phyloP scores from a whole-genome alignment of 2,888 invertebrate genomes.

The Cephus runcator region DNA sequence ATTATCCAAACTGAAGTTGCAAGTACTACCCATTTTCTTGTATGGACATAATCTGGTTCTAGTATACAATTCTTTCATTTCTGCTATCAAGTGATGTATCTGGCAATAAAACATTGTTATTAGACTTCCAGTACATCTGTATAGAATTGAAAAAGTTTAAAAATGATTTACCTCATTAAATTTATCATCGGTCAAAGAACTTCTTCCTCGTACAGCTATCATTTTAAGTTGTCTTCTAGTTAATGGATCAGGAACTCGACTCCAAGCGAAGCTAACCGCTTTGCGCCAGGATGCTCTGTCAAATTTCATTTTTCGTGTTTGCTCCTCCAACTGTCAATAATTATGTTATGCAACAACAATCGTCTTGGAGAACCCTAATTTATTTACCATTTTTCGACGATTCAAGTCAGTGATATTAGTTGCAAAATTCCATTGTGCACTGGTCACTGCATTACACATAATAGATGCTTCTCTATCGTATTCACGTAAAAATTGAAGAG shows the following conservation, averaged over 20 bases:
- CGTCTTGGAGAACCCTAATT: background rate
- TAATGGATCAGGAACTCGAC: slow-evolving; percentile 74
- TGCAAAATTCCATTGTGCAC: slow-evolving; percentile 80
- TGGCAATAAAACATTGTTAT: slow-evolving; percentile 46
- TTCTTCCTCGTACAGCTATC: slow-evolving; percentile 77
- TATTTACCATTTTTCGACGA: slow-evolving; percentile 73
- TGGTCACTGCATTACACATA: slow-evolving; percentile 78
- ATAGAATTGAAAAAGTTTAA: background rate
- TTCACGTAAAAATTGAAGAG: slow-evolving; percentile 77
- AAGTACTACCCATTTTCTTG: slow-evolving; percentile 62
- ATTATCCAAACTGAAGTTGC: slow-evolving; percentile 65
- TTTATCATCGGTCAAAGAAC: slow-evolving; percentile 80
- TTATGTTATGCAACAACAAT: background rate
- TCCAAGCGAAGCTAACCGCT: slow-evolving; percentile 77
- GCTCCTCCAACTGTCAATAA: slow-evolving; percentile 70
- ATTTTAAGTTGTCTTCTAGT: slow-evolving; percentile 77
- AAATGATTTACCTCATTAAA: slow-evolving; percentile 72
- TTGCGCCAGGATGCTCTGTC: slow-evolving; percentile 81
- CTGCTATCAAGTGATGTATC: slow-evolving; percentile 77
- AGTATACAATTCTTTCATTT: slow-evolving; percentile 84
- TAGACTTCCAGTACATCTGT: background rate
- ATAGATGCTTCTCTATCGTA: slow-evolving; percentile 79
- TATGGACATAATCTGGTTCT: slow-evolving; percentile 79
- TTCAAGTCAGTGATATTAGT: slow-evolving; percentile 81
- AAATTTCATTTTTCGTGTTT: slow-evolving; percentile 78